phyloP scores from a whole-genome alignment of 2,888 invertebrate genomes.

The Eupithecia subfuscata region DNA sequence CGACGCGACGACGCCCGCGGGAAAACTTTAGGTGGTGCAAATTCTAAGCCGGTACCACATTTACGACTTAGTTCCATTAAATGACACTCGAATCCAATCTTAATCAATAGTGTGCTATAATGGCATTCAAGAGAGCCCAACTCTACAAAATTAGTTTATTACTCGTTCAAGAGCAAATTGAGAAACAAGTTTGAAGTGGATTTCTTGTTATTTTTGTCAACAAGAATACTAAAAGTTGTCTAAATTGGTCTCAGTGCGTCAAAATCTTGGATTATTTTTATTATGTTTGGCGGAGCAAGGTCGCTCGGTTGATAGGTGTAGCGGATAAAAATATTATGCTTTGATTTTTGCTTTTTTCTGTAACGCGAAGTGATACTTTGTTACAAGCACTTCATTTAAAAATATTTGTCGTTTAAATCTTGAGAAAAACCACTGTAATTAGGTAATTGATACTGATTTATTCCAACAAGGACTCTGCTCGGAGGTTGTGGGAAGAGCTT shows the following conservation, averaged over 20 bases:
- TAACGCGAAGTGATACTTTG: not conserved
- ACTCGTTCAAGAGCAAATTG: not conserved
- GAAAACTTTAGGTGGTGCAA: no score
- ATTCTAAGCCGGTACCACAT: no score
- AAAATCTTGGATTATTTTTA: conserved; percentile 32
- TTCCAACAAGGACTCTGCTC: no score
- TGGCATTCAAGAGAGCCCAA: not conserved
- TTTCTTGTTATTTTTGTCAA: conserved; percentile 19
- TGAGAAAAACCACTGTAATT: no score
- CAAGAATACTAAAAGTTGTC: conserved; percentile 17
- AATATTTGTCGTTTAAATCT: no score
- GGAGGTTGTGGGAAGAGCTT: no score
- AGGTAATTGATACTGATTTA: no score
- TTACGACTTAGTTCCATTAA: not conserved
- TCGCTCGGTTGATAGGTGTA: not conserved
- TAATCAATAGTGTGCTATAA: not conserved
- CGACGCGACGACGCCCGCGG: no score
- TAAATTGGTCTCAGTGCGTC: conserved; percentile 31
- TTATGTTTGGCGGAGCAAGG: conserved; percentile 2
- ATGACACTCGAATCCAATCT: not conserved
- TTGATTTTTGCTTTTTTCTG: not conserved
- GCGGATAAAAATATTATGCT: not conserved
- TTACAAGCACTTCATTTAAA: no score
- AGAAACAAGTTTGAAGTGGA: not conserved
- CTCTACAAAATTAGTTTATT: not conserved